Conservation (phyloP, 2,797 vertebrate species). For the Tenualosa ilisha region DNA sequence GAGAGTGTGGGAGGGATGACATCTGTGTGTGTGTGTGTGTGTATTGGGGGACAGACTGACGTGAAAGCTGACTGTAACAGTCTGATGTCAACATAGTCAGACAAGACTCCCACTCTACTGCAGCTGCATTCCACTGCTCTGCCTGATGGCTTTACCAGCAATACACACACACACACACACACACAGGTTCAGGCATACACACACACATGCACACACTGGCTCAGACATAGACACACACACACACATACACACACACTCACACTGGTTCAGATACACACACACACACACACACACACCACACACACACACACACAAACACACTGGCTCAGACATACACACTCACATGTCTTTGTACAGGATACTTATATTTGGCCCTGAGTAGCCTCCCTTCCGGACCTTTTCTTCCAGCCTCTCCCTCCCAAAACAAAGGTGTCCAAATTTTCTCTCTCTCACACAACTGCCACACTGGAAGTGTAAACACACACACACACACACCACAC, state of each 20-base stretch:
- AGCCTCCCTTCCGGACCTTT: slow-evolving; percentile 28
- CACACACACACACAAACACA: neutral
- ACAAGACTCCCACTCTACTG: neutral
- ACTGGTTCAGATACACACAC: neutral
- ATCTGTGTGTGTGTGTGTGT: too few relatives aligned
- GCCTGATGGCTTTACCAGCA: slow-evolving; percentile 1
- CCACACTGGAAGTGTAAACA: neutral
- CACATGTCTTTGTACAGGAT: slow-evolving; percentile 34
- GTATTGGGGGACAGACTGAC: too few relatives aligned
- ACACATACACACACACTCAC: slow-evolving; percentile 26
- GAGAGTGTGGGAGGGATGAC: too few relatives aligned
- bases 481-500: neutral
- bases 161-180: neutral
- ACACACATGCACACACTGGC: too few relatives aligned
- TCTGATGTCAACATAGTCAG: neutral
- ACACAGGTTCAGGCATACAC: too few relatives aligned
- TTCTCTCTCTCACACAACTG: neutral
- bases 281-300: neutral
- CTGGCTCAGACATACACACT: neutral
- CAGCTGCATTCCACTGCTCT: neutral
- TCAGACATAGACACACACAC: neutral
- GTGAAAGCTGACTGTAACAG: neutral
- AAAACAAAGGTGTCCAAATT: slow-evolving; percentile 23
- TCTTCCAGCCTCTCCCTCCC: slow-evolving; percentile 14
- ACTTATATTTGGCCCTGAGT: slow-evolving; percentile 15